A percentile compares a stretch with the other conserved stretches of the same genome.
phyloP scores from a whole-genome alignment of 2,888 invertebrate species.

The Chalcis sispes region DNA sequence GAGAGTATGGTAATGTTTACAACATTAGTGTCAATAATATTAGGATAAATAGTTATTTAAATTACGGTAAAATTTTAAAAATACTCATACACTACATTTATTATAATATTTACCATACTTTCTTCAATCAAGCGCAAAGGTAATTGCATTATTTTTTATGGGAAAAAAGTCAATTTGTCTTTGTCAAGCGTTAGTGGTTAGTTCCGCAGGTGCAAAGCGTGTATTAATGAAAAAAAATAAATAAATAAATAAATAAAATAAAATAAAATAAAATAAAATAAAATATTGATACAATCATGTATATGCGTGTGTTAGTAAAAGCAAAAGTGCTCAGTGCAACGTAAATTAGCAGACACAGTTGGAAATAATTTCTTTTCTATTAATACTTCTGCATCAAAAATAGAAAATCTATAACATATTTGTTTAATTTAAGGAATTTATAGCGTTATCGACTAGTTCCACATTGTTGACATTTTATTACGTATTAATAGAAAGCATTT shows the following conservation, averaged over 20 bases:
- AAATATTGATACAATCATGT: not conserved
- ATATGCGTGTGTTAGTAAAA: slow-evolving; percentile 30
- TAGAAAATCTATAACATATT: too few relatives aligned
- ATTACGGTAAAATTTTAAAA: slow-evolving; percentile 8
- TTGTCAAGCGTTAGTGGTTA: slow-evolving; percentile 41
- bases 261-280: slow-evolving; percentile 3
- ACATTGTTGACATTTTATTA: too few relatives aligned
- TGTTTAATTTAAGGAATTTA: too few relatives aligned
- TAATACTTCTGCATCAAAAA: slow-evolving; percentile 5
- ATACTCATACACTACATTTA: not conserved
- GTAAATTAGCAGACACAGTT: slow-evolving; percentile 29
- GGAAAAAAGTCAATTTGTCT: slow-evolving; percentile 42
- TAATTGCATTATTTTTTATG: slow-evolving; percentile 29
- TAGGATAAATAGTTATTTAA: not conserved
- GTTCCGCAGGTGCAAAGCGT: slow-evolving; percentile 50
- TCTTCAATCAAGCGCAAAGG: slow-evolving; percentile 11
- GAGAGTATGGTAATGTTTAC: slow-evolving; percentile 32
- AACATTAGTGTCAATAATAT: slow-evolving; percentile 11
- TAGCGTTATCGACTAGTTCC: too few relatives aligned
- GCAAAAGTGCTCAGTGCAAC: slow-evolving; percentile 30
- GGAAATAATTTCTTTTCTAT: slow-evolving; percentile 35
- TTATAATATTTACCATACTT: slow-evolving; percentile 7
- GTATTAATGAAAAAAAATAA: too few relatives aligned
- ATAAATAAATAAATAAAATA: too few relatives aligned
- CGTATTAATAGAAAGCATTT: too few relatives aligned